These are phyloP conservation scores for Chouioia cunea DNA, from an alignment of 2,888 invertebrate genomes.

Conservation along the genomic window DNA sequence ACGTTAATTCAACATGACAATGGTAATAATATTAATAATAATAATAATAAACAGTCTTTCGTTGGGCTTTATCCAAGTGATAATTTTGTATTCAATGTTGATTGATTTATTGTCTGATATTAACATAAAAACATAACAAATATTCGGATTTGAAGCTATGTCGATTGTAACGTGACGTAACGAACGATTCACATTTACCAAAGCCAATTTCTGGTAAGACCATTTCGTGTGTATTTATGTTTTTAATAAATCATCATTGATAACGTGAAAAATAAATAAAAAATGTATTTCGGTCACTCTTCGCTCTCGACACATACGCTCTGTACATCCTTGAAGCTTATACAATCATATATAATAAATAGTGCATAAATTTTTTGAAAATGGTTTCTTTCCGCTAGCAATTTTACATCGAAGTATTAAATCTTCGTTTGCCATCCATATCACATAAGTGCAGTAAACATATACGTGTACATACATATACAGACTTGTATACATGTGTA, in stretches of 20 bases:
- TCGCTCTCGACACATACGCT: conserved; percentile 52
- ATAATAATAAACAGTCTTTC: conserved; percentile 65
- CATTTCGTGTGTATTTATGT: background rate
- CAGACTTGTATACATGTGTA: too few species aligned
- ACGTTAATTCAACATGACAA: too few species aligned
- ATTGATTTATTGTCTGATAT: too few species aligned
- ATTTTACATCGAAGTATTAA: conserved; percentile 49
- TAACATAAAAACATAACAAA: too few species aligned
- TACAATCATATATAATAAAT: conserved; percentile 57
- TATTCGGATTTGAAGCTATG: too few species aligned
- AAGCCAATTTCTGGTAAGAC: too few species aligned
- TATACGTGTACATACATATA: conserved; percentile 42
- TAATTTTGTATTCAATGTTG: background rate
- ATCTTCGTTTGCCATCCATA: conserved; percentile 50
- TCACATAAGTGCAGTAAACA: conserved; percentile 51
- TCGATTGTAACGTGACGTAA: too few species aligned
- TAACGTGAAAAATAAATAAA: conserved; percentile 32
- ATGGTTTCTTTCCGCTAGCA: conserved; percentile 56
- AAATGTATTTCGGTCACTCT: conserved; percentile 47
- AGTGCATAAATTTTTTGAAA: conserved; percentile 52
- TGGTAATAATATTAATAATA: conserved; percentile 51
- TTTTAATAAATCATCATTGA: background rate
- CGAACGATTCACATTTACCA: too few species aligned
- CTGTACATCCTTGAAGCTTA: conserved; percentile 53
- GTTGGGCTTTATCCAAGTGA: conserved; percentile 52